Conservation (phyloP, 2,797 vertebrate genomes). For the Acanthurus lineatus region DNA sequence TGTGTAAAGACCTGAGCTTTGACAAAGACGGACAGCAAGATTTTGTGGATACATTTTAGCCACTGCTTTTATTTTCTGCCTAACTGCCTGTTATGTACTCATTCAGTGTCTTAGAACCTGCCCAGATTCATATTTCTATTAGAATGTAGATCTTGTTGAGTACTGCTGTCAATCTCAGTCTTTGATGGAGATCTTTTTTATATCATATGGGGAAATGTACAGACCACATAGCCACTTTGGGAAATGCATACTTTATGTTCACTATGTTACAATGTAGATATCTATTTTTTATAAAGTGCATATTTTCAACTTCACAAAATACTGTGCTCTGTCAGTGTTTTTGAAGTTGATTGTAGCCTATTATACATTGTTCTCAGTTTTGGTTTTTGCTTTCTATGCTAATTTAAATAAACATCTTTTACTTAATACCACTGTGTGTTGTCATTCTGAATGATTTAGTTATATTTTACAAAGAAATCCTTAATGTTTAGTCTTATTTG, state of each 20-base stretch:
- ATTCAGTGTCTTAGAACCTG: constrained; percentile 22
- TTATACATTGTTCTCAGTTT: constrained; percentile 70
- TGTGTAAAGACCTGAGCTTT: constrained; percentile 15
- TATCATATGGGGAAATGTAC: constrained; percentile 57
- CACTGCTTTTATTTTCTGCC: constrained; percentile 24
- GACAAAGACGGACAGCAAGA: constrained; percentile 14
- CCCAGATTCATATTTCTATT: constrained; percentile 39
- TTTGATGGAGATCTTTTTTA: constrained; percentile 33
- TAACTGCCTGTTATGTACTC: constrained; percentile 32
- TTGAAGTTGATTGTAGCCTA: constrained; percentile 71
- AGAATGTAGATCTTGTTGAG: constrained; percentile 53
- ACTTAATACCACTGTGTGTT: constrained; percentile 49
- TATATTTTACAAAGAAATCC: background rate
- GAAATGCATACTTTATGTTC: constrained; percentile 66
- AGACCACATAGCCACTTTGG: constrained; percentile 59
- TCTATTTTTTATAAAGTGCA: constrained; percentile 85
- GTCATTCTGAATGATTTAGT: background rate
- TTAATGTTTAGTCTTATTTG: background rate
- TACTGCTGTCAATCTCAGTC: constrained; percentile 57
- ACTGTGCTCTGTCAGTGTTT: constrained; percentile 70
- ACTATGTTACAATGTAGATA: constrained; percentile 85
- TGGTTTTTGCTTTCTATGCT: constrained; percentile 76
- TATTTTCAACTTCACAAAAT: constrained; percentile 78
- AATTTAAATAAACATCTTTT: constrained; percentile 83
- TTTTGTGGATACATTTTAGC: constrained; percentile 28